phyloP scores from a whole-genome alignment of 2,888 invertebrate genomes.

The Seira ritae region DNA sequence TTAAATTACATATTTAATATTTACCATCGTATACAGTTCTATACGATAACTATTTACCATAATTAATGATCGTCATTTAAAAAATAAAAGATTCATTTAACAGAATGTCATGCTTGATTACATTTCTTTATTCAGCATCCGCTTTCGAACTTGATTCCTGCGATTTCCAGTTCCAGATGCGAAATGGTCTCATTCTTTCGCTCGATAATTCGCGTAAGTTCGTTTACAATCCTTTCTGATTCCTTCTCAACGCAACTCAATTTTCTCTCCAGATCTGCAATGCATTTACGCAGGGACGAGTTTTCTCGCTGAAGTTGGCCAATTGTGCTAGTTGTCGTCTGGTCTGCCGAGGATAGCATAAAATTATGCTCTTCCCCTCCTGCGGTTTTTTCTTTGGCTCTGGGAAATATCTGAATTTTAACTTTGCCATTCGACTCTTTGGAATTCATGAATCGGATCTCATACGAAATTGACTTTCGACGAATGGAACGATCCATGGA shows the following conservation, averaged over 20 bases:
- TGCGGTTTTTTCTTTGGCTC: too few relatives aligned
- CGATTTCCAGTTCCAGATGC: constrained; percentile 39
- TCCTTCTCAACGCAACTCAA: constrained; percentile 38
- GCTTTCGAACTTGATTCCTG: constrained; percentile 31
- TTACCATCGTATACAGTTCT: too few relatives aligned
- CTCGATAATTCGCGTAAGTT: constrained; percentile 39
- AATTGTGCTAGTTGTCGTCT: not conserved
- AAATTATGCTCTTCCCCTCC: too few relatives aligned
- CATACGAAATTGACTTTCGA: constrained; percentile 46
- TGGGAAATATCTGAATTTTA: constrained; percentile 42
- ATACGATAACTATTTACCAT: too few relatives aligned
- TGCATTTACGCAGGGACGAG: constrained; percentile 22
- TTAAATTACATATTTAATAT: too few relatives aligned
- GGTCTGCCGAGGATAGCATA: not conserved
- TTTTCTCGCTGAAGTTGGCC: constrained; percentile 23
- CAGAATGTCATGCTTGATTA: too few relatives aligned
- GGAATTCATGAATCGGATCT: constrained; percentile 44
- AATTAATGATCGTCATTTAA: too few relatives aligned
- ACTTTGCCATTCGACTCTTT: constrained; percentile 36
- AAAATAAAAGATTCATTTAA: too few relatives aligned
- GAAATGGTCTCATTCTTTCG: constrained; percentile 45
- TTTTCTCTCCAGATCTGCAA: constrained; percentile 34
- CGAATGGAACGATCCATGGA: not conserved
- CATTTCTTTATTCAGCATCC: too few relatives aligned
- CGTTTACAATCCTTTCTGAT: constrained; percentile 37